Conservation (phyloP, 2,888 invertebrate species). For the Xestia ashworthii region DNA sequence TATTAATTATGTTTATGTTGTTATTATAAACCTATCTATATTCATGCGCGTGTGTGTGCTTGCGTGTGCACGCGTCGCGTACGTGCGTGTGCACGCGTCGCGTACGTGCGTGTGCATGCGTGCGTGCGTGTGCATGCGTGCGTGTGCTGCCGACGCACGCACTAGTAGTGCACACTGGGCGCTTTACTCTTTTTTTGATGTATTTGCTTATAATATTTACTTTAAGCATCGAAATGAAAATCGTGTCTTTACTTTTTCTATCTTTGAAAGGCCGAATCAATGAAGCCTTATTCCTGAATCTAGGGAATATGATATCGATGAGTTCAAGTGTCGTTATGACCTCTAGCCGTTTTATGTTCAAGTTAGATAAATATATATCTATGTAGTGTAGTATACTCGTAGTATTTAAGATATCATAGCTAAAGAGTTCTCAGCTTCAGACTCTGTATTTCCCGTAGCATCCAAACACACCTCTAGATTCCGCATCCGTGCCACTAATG, state of each 20-base stretch:
- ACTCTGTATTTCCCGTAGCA: no score
- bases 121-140: no score
- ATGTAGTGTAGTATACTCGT: background rate
- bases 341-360: background rate
- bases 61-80: background rate
- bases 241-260: background rate
- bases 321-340: background rate
- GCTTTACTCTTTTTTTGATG: background rate
- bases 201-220: background rate
- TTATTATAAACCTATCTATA: background rate
- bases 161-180: background rate
- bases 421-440: background rate
- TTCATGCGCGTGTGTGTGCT: background rate
- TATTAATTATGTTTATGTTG: conserved; percentile 14
- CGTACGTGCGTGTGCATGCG: no score
- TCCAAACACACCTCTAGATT: no score
- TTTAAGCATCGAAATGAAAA: background rate
- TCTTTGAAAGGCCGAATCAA: no score
- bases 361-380: background rate
- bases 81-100: no score
- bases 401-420: background rate
- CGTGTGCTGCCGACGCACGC: background rate
- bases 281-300: background rate
- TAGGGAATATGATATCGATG: background rate
- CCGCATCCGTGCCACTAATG: no score